Conservation (phyloP, 1,140 invertebrate species). For the Sarcophaga bullata region DNA sequence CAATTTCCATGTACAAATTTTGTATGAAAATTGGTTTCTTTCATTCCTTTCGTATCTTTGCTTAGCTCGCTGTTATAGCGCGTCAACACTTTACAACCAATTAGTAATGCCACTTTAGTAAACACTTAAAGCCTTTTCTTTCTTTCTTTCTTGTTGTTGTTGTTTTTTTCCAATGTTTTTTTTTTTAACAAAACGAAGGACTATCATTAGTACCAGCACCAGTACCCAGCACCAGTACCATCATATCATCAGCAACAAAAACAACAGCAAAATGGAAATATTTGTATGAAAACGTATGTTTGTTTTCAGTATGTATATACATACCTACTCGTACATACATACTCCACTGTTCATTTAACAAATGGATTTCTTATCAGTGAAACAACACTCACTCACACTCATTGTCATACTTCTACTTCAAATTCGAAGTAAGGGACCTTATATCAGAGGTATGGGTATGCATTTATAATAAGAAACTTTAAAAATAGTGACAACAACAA, state of each 20-base stretch:
- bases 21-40: conserved; percentile 1
- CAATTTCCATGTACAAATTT: not conserved
- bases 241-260: too few relatives aligned
- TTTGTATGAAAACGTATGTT: too few relatives aligned
- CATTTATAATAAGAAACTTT: not conserved
- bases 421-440: not conserved
- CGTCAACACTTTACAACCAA: conserved; percentile 41
- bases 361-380: conserved; percentile 36
- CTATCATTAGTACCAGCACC: too few relatives aligned
- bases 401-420: not conserved
- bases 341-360: conserved; percentile 25
- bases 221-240: too few relatives aligned
- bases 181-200: not conserved
- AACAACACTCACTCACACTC: not conserved
- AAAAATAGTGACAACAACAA: not conserved
- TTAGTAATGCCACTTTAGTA: conserved; percentile 41
- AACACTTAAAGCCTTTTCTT: conserved; percentile 38
- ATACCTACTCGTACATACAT: not conserved
- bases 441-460: not conserved
- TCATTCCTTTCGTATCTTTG: conserved; percentile 30
- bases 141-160: too few relatives aligned
- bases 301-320: too few relatives aligned
- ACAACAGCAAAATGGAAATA: too few relatives aligned
- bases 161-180: not conserved
- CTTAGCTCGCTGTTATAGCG: conserved; percentile 8